Base-by-base conservation (phyloP, 2,888 invertebrate species). In the Cerastis leucographa region DNA sequence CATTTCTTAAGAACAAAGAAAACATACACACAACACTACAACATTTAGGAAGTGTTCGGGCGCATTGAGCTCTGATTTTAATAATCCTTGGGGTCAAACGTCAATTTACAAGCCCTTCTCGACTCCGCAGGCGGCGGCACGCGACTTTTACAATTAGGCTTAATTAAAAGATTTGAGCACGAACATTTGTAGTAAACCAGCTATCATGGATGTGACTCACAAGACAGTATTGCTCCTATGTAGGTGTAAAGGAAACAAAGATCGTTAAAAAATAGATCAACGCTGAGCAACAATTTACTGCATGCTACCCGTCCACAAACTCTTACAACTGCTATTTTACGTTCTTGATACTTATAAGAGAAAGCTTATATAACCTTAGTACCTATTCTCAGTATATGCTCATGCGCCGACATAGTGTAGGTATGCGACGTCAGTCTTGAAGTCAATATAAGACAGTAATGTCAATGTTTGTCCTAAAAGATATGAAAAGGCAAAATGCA, bases 71-170 rank as follows among this genome's bases (percentile, higher is more conserved):
- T 86, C 91, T 92, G 93, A 94, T 94, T 94, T 93, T 85, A 91
- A 89, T 93, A 93, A 94, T 94, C 92, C 92, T 89, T 87, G 88
- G 82, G 94, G 94, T 94, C 93, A 95, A 92, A 89, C 88, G 94
- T 93, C 92, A 94, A 93, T 92, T 92, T 88, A 90, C 87, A 85
- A 89, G 89, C 92, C 91, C 91, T 91, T 90, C 80, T 81, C 81
- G 84, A 78, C 65, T 17, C 71, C 75, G 65, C 81, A 67, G 65
- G 66, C 69, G 79, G 78, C 87, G 89, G 89, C 89, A 89, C 89
- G 90, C 89, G 88, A 78, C 90, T 90, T 83, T 80, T 75, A 80
- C 92, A 94, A 95, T 94, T 95, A 94, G 74, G 83, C 84, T 92
- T 93, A 92, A 93, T 94, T 94, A 93, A 89, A 88, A 90, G 89